These are phyloP conservation scores for Acrossocheilus wenchowensis DNA, from an alignment of 2,797 vertebrate genomes.

Conservation along the genomic window DNA sequence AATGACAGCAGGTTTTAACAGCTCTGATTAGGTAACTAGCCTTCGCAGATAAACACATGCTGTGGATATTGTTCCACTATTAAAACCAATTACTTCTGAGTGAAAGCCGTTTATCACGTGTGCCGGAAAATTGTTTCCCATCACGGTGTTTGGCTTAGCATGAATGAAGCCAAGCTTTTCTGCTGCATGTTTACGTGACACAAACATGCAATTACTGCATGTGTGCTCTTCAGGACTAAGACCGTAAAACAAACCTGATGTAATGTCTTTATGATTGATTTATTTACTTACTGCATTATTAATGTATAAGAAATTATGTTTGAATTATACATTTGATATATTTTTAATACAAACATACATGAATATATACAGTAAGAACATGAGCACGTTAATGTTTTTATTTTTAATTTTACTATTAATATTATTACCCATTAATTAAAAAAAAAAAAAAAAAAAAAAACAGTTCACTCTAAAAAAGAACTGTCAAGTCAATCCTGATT, in stretches of 20 bases:
- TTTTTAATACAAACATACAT: neutral
- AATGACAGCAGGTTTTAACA: slow-evolving; percentile 1
- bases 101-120: slow-evolving; percentile 24
- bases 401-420: neutral
- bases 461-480: neutral
- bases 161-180: slow-evolving; percentile 22
- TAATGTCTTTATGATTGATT: neutral
- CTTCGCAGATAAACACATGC: slow-evolving; percentile 18
- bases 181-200: slow-evolving; percentile 42
- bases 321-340: neutral
- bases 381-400: neutral
- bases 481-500: neutral
- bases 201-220: slow-evolving; percentile 26
- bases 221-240: slow-evolving; percentile 30
- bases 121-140: slow-evolving; percentile 16
- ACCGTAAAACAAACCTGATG: neutral
- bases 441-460: neutral
- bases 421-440: neutral
- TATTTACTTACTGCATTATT: neutral
- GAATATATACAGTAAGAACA: neutral
- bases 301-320: neutral
- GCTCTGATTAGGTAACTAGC: neutral
- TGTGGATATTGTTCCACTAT: slow-evolving; percentile 28
- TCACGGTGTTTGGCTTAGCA: slow-evolving; percentile 32
- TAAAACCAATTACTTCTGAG: slow-evolving; percentile 39